Conservation (phyloP, 2,888 invertebrate species). For the Spisula solida region DNA sequence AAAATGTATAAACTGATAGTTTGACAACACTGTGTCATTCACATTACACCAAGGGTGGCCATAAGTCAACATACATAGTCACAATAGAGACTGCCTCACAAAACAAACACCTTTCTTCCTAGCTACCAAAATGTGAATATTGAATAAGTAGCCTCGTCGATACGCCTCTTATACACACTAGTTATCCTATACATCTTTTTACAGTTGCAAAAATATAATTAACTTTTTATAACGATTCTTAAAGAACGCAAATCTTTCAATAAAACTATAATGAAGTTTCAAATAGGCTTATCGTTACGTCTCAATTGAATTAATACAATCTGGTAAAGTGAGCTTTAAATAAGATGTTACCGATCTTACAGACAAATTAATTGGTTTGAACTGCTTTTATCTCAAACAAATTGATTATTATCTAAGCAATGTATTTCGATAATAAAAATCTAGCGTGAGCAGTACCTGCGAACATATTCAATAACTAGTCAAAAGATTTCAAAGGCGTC, state of each 20-base stretch:
- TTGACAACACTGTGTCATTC: background rate
- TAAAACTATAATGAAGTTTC: conserved; percentile 39
- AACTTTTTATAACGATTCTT: conserved; percentile 33
- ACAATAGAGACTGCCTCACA: background rate
- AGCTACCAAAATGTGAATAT: background rate
- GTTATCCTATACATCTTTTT: background rate
- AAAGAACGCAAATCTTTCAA: conserved; percentile 25
- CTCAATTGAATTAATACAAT: conserved; percentile 43
- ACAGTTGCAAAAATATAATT: conserved; percentile 42
- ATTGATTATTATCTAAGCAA: conserved; percentile 59
- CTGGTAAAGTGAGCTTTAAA: background rate
- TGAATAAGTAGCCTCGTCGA: background rate
- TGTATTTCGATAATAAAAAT: conserved; percentile 44
- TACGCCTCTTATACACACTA: background rate
- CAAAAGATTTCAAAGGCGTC: conserved; percentile 5
- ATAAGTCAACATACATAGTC: background rate
- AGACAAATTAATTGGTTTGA: conserved; percentile 67
- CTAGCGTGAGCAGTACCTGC: conserved; percentile 2
- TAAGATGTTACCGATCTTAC: conserved; percentile 46
- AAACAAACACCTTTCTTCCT: background rate
- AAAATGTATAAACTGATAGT: background rate
- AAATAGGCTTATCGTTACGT: conserved; percentile 34
- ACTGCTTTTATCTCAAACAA: conserved; percentile 57
- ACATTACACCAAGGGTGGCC: background rate
- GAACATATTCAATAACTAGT: conserved; percentile 23